Evolutionary conservation across 2,888 invertebrate genomes (phyloP).

Genomic region (Lissonota sp.): DNA sequence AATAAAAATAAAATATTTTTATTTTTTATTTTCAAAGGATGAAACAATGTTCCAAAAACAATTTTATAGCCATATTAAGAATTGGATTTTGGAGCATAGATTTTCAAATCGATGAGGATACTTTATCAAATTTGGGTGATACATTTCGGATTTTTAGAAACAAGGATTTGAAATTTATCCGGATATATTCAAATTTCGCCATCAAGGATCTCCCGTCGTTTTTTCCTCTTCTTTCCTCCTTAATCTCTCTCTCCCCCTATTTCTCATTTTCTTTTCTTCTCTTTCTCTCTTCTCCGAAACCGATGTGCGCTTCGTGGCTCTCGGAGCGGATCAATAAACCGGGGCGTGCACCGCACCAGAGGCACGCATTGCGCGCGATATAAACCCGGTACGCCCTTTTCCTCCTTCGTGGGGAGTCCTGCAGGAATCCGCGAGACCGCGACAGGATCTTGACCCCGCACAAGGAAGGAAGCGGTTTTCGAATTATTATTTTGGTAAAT

Average conservation of each 20-base stretch:
- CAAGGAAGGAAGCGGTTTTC: too few species aligned
- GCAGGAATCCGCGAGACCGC: slow-evolving; percentile 21
- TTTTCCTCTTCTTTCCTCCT: slow-evolving; percentile 2
- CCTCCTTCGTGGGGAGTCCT: slow-evolving; percentile 52
- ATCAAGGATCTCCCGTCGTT: not conserved
- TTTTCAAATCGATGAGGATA: too few species aligned
- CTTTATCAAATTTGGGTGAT: too few species aligned
- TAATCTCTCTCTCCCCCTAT: slow-evolving; percentile 4
- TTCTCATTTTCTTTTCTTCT: slow-evolving; percentile 27
- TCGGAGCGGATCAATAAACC: slow-evolving; percentile 80
- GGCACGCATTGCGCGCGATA: slow-evolving; percentile 64
- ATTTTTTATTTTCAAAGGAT: too few species aligned
- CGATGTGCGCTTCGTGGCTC: slow-evolving; percentile 75
- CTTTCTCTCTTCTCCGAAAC: slow-evolving; percentile 72
- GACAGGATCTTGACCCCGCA: slow-evolving; percentile 48
- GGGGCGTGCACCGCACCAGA: slow-evolving; percentile 80
- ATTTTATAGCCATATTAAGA: too few species aligned
- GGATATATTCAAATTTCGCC: too few species aligned
- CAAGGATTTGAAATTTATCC: too few species aligned
- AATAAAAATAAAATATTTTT: too few species aligned
- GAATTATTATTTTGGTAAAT: too few species aligned
- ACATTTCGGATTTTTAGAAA: too few species aligned
- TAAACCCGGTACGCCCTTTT: slow-evolving; percentile 65
- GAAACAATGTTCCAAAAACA: too few species aligned
- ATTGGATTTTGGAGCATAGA: too few species aligned